Conservation (phyloP, 1,140 invertebrate genomes). For the Schmidtea mediterranea region DNA sequence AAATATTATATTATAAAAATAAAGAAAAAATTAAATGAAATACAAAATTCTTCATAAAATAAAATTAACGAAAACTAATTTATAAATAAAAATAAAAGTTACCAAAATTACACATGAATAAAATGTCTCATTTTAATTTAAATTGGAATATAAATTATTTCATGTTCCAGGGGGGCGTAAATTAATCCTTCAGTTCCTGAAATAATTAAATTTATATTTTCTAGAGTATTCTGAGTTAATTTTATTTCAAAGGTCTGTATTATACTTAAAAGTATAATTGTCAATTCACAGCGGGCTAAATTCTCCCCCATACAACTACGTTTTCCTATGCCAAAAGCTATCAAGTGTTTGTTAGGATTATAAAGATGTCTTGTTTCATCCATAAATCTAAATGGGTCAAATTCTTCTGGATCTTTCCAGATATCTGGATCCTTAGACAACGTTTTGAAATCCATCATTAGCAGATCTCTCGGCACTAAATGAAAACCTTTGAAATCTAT, state of each 20-base stretch:
- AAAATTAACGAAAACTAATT: too few species aligned
- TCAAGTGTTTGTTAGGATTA: constrained; percentile 8
- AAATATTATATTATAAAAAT: too few species aligned
- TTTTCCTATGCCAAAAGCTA: constrained; percentile 16
- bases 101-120: too few species aligned
- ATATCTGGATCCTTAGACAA: constrained; percentile 13
- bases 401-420: constrained; percentile 15
- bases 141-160: too few species aligned
- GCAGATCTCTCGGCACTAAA: constrained; percentile 14
- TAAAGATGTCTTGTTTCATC: constrained; percentile 4
- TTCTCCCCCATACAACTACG: constrained; percentile 44
- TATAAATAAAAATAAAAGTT: too few species aligned
- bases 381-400: constrained; percentile 17
- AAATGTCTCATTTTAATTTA: too few species aligned
- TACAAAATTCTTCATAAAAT: too few species aligned
- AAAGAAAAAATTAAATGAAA: too few species aligned
- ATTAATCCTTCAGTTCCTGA: too few species aligned
- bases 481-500: constrained; percentile 12
- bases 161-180: too few species aligned
- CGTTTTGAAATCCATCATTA: constrained; percentile 18
- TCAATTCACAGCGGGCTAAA: constrained; percentile 41
- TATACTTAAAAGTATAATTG: constrained; percentile 14
- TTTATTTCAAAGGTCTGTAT: not conserved
- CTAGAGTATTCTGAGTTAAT: too few species aligned
- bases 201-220: too few species aligned